Evolutionary conservation across 2,888 invertebrate species (phyloP).

Genomic region (Coelogynopora nodosa): DNA sequence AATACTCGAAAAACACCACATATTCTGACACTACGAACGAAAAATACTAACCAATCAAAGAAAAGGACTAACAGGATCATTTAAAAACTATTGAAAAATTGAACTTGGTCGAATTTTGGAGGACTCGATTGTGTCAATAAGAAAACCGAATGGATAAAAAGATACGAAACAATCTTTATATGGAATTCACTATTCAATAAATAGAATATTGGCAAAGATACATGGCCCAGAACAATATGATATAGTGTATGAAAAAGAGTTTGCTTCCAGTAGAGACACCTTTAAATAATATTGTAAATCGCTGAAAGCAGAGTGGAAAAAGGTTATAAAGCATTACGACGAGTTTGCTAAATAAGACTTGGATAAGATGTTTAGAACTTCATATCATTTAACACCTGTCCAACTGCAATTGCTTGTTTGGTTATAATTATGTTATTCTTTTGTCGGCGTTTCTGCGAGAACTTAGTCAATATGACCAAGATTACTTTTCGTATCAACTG

Average conservation of each 20-base stretch:
- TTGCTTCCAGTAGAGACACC: neutral
- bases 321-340: slow-evolving; percentile 11
- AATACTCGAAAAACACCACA: neutral
- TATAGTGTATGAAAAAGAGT: neutral
- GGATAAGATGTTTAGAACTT: slow-evolving; percentile 20
- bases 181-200: slow-evolving; percentile 11
- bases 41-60: neutral
- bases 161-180: neutral
- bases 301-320: slow-evolving; percentile 8
- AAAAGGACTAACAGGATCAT: neutral
- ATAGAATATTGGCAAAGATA: slow-evolving; percentile 13
- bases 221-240: neutral
- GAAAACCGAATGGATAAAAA: slow-evolving; percentile 13
- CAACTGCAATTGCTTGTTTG: slow-evolving; percentile 28
- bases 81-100: neutral
- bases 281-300: slow-evolving; percentile 25
- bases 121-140: neutral
- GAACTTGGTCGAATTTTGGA: slow-evolving; percentile 9
- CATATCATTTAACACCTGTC: slow-evolving; percentile 7
- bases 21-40: neutral
- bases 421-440: neutral
- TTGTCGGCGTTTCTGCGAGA: slow-evolving; percentile 15
- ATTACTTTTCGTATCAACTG: slow-evolving; percentile 17
- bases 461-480: slow-evolving; percentile 29
- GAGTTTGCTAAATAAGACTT: slow-evolving; percentile 18